Evolutionary conservation across 1,140 invertebrate genomes (phyloP), one percentile per base, ranked within the genome.

Genomic region (Drosophila santomea): DNA sequence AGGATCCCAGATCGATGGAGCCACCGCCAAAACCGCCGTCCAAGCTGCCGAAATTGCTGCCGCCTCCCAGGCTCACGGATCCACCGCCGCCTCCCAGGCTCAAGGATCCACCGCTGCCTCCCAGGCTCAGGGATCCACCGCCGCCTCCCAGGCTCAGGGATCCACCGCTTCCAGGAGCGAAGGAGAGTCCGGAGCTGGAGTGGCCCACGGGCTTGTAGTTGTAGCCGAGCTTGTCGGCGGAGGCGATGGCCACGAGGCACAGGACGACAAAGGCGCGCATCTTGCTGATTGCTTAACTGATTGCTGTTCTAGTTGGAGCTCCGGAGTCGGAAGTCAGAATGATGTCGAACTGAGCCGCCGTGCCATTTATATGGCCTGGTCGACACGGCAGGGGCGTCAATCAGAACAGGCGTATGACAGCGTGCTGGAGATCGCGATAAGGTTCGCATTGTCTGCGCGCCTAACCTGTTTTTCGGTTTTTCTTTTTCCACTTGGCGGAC

Each of bases 201-300:
- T 91, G 88, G 60, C 77, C 88, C 35, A 91, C 88, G n/a, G 88
- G 88, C 50, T 62, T 56, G 64, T 91, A 91, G 88, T 91, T 91
- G 66, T 91, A 91, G 74, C 88, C 88, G 10, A 91, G 73, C 20
- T 91, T 88, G 39, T 91, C 88, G 74, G 88, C 88, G 44, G 74
- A 69, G 68, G 72, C 80, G 54, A 88, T 67, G 15, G 86, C 78
- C 58, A 91, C 75, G 35, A 91, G 57, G 72, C 85, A 90, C 72
- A 91, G 79, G 51, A 91, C 74, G 52, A 89, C 66, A 41, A 88
- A 91, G 55, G 73, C 81, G 74, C 84, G 84, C 84, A 89, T 89
- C 43, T 89, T 83, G 38, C 47, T 10, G 32, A n/a, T n/a, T n/a
- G n/a, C n/a, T 32, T 32, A 32, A 32, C 2, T 47, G 2, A n/a